Conservation (phyloP, 2,797 vertebrate species). For the Spondyliosoma cantharus region DNA sequence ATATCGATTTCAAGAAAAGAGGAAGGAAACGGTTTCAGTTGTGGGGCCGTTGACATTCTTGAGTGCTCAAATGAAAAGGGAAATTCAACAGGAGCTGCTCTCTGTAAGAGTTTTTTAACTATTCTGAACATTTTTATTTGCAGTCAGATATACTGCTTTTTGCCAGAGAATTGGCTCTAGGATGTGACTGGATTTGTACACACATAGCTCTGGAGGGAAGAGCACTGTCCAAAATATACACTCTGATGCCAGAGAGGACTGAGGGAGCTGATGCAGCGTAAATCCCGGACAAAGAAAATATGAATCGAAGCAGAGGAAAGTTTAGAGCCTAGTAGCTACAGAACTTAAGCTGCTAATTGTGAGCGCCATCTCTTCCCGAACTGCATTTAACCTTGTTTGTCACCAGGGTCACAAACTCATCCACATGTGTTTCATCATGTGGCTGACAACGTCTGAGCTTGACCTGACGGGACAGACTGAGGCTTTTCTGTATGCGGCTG, state of each 20-base stretch:
- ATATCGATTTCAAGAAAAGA: slow-evolving; percentile 30
- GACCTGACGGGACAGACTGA: slow-evolving; percentile 13
- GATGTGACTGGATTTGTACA: slow-evolving; percentile 44
- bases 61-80: slow-evolving; percentile 30
- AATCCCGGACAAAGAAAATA: slow-evolving; percentile 46
- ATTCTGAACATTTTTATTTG: slow-evolving; percentile 48
- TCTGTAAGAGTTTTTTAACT: slow-evolving; percentile 24
- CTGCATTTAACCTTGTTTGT: slow-evolving; percentile 33
- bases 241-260: slow-evolving; percentile 45
- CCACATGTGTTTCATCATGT: slow-evolving; percentile 38
- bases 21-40: slow-evolving; percentile 46
- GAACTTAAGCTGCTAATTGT: slow-evolving; percentile 10
- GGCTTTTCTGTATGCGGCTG: slow-evolving; percentile 6
- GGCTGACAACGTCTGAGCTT: not conserved
- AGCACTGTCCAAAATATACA: slow-evolving; percentile 67
- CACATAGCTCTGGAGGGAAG: slow-evolving; percentile 25
- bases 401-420: slow-evolving; percentile 10
- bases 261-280: slow-evolving; percentile 69
- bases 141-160: slow-evolving; percentile 23
- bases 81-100: slow-evolving; percentile 26
- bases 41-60: slow-evolving; percentile 38
- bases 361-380: slow-evolving; percentile 2
- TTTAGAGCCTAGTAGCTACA: not conserved
- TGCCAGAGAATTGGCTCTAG: slow-evolving; percentile 17
- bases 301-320: slow-evolving; percentile 18